Percentiles rank a stretch among this genome's conserved stretches.
These are phyloP conservation scores for Melanotaenia pygmaea DNA, from an alignment of 2,797 vertebrate genomes.

Conservation along the genomic window DNA sequence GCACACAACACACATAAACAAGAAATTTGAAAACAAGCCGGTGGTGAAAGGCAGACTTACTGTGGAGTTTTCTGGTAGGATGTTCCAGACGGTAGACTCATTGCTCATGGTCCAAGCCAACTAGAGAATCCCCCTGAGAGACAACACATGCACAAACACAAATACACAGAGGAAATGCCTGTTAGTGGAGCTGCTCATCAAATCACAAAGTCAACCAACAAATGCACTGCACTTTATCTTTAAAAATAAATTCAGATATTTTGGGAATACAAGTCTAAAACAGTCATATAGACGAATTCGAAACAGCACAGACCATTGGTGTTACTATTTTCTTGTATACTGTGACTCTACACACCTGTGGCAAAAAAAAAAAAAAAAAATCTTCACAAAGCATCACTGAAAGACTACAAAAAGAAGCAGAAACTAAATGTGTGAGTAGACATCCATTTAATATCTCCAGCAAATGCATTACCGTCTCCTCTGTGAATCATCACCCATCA, in stretches of 20 bases:
- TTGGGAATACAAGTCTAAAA: neutral
- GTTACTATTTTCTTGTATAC: neutral
- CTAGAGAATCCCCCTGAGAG: constrained; percentile 82
- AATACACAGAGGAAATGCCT: constrained; percentile 63
- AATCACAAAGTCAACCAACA: constrained; percentile 45
- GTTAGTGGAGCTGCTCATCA: constrained; percentile 53
- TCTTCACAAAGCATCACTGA: constrained; percentile 9
- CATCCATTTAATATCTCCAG: constrained; percentile 13
- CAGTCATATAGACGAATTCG: neutral
- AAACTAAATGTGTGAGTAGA: constrained; percentile 14
- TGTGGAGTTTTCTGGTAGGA: constrained; percentile 88
- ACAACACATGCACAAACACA: constrained; percentile 56
- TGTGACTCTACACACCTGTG: neutral
- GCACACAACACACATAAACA: constrained; percentile 34
- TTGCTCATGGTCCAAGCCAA: constrained; percentile 91
- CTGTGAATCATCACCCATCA: constrained; percentile 61
- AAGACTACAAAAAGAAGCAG: constrained; percentile 23
- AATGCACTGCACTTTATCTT: constrained; percentile 21
- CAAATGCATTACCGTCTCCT: constrained; percentile 40
- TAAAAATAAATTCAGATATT: neutral
- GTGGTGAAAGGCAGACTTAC: constrained; percentile 82
- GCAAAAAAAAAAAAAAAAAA: constrained; percentile 3
- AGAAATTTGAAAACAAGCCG: constrained; percentile 56
- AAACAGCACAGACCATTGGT: neutral
- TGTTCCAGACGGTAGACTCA: constrained; percentile 92